Evolutionary conservation across 2,113 vertebrate species (phyloP).

Genomic region (Notarius lentiginosus): DNA sequence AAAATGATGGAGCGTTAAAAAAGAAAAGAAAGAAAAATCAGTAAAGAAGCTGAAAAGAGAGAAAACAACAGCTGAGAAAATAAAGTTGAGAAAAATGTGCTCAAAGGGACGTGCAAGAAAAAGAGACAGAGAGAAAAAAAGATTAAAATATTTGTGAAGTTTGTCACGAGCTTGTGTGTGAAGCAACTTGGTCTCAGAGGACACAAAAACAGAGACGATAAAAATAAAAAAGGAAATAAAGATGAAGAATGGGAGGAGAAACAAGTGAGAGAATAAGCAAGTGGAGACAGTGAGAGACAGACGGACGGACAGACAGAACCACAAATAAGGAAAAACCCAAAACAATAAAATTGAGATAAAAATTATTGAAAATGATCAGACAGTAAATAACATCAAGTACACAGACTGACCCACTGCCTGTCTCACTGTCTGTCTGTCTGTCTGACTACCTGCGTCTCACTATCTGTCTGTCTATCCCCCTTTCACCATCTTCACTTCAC

Average conservation of each 20-base stretch:
- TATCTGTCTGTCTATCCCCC: neutral
- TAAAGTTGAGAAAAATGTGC: neutral
- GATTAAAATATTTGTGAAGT: neutral
- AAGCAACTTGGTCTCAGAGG: neutral
- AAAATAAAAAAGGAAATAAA: conserved; percentile 2
- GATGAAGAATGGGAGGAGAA: neutral
- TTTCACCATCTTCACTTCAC: neutral
- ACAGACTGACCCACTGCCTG: neutral
- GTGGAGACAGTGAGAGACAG: neutral
- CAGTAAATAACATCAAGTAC: neutral
- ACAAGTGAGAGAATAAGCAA: neutral
- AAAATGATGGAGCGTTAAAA: neutral
- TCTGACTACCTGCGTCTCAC: neutral
- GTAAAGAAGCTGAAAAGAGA: neutral
- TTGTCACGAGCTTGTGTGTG: neutral
- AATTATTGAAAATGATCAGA: neutral
- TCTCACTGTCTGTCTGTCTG: neutral
- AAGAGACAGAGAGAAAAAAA: neutral
- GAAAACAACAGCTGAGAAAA: neutral
- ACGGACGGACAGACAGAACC: neutral
- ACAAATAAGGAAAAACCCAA: neutral
- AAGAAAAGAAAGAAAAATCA: neutral
- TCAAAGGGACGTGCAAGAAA: neutral
- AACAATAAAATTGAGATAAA: neutral
- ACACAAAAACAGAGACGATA: neutral